These are phyloP conservation scores for Argyra leucocephala DNA, from an alignment of 2,888 invertebrate species.

Conservation along the genomic window DNA sequence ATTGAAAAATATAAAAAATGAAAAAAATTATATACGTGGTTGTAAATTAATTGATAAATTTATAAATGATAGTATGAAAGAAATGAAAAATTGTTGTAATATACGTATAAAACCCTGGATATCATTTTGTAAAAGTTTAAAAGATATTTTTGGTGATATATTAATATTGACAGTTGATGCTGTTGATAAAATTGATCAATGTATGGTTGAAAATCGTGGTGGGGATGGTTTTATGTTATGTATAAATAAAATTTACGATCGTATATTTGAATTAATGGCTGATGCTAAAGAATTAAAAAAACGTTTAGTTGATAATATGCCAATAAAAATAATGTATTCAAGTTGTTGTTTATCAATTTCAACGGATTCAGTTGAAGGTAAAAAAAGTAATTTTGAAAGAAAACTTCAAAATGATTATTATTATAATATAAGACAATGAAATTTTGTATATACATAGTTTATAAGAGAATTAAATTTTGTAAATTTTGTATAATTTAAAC, in stretches of 20 bases:
- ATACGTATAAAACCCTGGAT: constrained; percentile 31
- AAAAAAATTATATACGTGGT: constrained; percentile 25
- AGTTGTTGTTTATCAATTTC: constrained; percentile 33
- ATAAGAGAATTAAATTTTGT: too few relatives aligned
- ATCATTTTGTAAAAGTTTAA: constrained; percentile 30
- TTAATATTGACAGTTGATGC: constrained; percentile 28
- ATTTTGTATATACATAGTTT: not conserved
- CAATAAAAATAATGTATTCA: constrained; percentile 31
- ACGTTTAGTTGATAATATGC: constrained; percentile 20
- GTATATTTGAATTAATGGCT: constrained; percentile 26
- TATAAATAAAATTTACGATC: constrained; percentile 26
- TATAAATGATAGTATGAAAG: constrained; percentile 26
- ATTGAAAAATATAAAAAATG: constrained; percentile 25
- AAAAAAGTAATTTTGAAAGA: constrained; percentile 23
- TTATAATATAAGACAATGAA: not conserved
- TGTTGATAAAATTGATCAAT: constrained; percentile 30
- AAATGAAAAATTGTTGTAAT: constrained; percentile 32
- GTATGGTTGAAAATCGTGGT: constrained; percentile 28
- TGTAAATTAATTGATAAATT: constrained; percentile 31
- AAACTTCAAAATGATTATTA: not conserved
- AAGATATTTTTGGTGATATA: constrained; percentile 27
- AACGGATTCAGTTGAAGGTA: constrained; percentile 28
- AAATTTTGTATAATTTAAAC: too few relatives aligned
- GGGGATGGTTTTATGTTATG: constrained; percentile 29
- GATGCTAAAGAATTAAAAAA: constrained; percentile 24